These are phyloP conservation scores for Cinclus mexicanus DNA, from an alignment of 2,113 vertebrate genomes.

Conservation along the genomic window DNA sequence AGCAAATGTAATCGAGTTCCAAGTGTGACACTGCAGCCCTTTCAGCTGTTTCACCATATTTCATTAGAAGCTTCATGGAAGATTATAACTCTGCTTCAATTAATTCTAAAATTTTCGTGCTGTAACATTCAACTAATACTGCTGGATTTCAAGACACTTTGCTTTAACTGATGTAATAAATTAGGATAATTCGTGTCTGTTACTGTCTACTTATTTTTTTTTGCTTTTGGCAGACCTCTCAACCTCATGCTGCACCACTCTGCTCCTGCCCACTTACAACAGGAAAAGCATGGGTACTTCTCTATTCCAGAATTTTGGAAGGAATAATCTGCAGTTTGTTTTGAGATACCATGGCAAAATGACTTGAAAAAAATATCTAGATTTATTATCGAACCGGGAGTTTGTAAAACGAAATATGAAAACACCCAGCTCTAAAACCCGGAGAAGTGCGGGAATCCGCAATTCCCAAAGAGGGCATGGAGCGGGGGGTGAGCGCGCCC, in stretches of 20 bases:
- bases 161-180: background rate
- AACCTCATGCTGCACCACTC: background rate
- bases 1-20: background rate
- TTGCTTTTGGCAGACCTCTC: background rate
- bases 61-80: background rate
- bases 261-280: background rate
- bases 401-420: background rate
- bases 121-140: background rate
- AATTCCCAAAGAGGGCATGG: fast-evolving
- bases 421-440: background rate
- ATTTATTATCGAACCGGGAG: background rate
- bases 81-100: background rate
- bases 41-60: constrained; percentile 16
- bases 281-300: background rate
- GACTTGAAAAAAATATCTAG: background rate
- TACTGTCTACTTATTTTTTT: background rate
- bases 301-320: background rate
- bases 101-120: background rate
- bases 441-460: fast-evolving
- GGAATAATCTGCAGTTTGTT: background rate
- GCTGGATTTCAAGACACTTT: background rate
- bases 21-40: background rate
- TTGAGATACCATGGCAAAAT: background rate
- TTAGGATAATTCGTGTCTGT: background rate
- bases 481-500: background rate